These are phyloP conservation scores for Tetramorium bicarinatum DNA, from an alignment of 2,888 invertebrate species.

Conservation along the genomic window DNA sequence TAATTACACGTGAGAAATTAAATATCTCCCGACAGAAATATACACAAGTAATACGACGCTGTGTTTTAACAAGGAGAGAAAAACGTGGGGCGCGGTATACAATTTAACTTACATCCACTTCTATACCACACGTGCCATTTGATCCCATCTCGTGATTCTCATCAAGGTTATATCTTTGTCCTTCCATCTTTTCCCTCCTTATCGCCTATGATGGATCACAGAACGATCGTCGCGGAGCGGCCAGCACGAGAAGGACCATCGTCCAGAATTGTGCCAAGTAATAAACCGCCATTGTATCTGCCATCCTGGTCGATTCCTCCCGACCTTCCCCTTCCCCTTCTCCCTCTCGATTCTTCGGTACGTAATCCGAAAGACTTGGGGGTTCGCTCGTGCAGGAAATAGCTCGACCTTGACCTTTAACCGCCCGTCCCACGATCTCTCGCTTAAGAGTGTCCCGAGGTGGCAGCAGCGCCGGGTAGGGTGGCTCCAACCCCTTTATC, in stretches of 20 bases:
- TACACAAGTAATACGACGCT: conserved; percentile 18
- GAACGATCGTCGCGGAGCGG: conserved; percentile 32
- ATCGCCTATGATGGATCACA: conserved; percentile 12
- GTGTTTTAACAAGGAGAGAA: conserved; percentile 28
- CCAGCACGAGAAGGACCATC: conserved; percentile 33
- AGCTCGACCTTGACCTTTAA: conserved; percentile 83
- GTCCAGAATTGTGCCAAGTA: conserved; percentile 63
- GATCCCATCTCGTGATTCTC: conserved; percentile 33
- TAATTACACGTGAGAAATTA: not conserved
- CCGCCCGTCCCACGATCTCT: conserved; percentile 76
- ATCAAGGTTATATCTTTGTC: conserved; percentile 30
- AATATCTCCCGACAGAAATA: conserved; percentile 9
- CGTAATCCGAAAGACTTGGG: conserved; percentile 70
- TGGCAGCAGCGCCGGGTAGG: conserved; percentile 63
- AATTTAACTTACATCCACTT: conserved; percentile 26
- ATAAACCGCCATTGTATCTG: conserved; percentile 62
- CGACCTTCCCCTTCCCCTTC: not conserved
- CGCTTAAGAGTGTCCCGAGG: conserved; percentile 76
- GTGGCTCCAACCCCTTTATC: conserved; percentile 68
- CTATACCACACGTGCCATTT: not conserved
- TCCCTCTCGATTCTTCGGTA: conserved; percentile 37
- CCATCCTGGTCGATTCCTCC: conserved; percentile 45
- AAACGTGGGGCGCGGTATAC: conserved; percentile 16
- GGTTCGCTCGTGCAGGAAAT: conserved; percentile 82
- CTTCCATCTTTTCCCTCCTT: not conserved